Conservation (phyloP, 1,140 invertebrate species). For the Trigoniulus corallinus region DNA sequence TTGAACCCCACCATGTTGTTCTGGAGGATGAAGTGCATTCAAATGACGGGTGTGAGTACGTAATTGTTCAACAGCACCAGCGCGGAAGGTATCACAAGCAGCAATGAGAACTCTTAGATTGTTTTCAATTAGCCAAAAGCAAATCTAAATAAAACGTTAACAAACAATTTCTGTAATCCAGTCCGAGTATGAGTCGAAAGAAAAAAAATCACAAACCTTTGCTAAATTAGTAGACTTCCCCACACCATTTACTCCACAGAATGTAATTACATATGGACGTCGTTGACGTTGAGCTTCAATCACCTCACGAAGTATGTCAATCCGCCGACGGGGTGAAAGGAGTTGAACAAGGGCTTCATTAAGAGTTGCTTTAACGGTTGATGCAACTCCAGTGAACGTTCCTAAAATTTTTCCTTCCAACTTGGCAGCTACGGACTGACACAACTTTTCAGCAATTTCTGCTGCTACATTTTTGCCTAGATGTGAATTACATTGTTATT, state of each 20-base stretch:
- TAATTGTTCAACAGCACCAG: conserved; percentile 96
- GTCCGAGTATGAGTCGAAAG: no score
- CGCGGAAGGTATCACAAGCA: conserved; percentile 97
- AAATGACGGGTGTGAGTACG: conserved; percentile 86
- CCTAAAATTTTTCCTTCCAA: conserved; percentile 85
- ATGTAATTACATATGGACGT: conserved; percentile 87
- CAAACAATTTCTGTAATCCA: neutral
- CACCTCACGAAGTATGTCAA: conserved; percentile 94
- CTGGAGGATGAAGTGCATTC: conserved; percentile 78
- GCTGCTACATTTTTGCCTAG: conserved; percentile 87
- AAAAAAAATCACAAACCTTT: conserved; percentile 38
- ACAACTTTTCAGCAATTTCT: conserved; percentile 86
- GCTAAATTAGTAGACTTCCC: conserved; percentile 99
- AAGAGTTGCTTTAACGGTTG: conserved; percentile 60
- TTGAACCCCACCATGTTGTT: conserved; percentile 42
- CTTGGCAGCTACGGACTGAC: conserved; percentile 82
- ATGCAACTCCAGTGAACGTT: conserved; percentile 79
- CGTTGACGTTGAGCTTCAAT: conserved; percentile 63
- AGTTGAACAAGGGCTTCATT: conserved; percentile 77
- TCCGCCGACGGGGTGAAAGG: conserved; percentile 78
- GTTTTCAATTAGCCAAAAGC: conserved; percentile 99
- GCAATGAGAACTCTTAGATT: conserved; percentile 90
- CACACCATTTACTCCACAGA: conserved; percentile 99
- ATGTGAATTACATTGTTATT: conserved; percentile 10
- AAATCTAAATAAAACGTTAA: conserved; percentile 47